Conservation (phyloP, 2,113 vertebrate species). For the Sula dactylatra region DNA sequence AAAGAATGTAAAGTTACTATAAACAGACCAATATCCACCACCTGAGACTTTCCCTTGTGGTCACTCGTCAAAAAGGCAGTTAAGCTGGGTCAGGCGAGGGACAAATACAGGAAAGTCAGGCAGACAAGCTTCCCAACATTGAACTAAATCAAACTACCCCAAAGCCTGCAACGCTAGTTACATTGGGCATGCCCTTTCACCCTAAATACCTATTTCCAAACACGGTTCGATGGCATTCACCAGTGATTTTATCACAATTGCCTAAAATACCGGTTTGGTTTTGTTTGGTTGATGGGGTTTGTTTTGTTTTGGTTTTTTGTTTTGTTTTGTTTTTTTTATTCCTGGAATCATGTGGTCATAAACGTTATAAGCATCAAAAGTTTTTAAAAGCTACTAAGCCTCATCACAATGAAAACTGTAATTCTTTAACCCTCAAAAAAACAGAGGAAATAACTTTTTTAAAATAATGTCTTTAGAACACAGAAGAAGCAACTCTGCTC, state of each 20-base stretch:
- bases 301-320: not conserved
- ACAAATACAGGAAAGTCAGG: not conserved
- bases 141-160: not conserved
- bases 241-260: not conserved
- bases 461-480: not conserved
- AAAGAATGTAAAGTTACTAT: not conserved
- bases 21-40: not conserved
- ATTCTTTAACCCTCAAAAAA: not conserved
- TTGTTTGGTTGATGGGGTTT: too few relatives aligned
- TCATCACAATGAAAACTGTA: not conserved
- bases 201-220: not conserved
- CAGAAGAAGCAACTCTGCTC: not conserved
- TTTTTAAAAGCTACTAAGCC: not conserved
- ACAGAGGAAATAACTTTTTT: not conserved
- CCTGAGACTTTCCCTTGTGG: not conserved
- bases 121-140: not conserved
- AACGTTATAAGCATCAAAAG: not conserved
- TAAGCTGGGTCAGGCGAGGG: not conserved
- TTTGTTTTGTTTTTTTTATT: not conserved
- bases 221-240: accelerated
- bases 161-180: not conserved
- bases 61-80: not conserved
- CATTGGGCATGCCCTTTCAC: not conserved
- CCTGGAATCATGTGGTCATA: not conserved
- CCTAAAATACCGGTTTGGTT: not conserved